These are phyloP conservation scores for Rhegmatorhina hoffmannsi DNA, from an alignment of 2,113 vertebrate species.

Conservation along the genomic window DNA sequence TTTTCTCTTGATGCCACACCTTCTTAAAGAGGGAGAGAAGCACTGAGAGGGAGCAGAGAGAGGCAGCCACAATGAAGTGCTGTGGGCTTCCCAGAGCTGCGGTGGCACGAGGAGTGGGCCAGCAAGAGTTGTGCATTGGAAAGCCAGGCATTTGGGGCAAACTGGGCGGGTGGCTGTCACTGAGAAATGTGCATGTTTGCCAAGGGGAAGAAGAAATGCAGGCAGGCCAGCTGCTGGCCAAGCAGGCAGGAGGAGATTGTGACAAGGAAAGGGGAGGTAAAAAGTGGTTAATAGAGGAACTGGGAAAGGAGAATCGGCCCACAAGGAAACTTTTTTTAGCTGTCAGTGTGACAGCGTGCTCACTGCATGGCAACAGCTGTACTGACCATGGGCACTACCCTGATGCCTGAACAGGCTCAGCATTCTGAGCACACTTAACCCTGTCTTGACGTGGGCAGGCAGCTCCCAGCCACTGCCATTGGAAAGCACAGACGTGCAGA, in stretches of 20 bases:
- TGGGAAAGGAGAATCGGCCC: not conserved
- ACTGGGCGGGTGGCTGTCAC: fast-evolving
- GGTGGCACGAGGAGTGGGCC: fast-evolving
- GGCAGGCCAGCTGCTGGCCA: not conserved
- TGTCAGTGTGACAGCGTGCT: not conserved
- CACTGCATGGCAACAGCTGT: not conserved
- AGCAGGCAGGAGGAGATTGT: not conserved
- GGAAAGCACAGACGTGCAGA: not conserved
- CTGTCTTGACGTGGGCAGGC: fast-evolving
- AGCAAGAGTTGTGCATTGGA: fast-evolving
- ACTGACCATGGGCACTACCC: fast-evolving
- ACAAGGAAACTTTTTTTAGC: not conserved
- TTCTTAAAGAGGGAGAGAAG: slow-evolving; percentile 6
- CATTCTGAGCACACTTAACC: not conserved
- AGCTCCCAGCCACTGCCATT: not conserved
- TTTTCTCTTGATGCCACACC: not conserved
- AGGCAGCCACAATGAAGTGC: not conserved
- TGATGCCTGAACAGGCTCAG: not conserved
- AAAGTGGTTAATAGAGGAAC: slow-evolving; percentile 12
- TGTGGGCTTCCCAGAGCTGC: not conserved
- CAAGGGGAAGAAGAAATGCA: not conserved
- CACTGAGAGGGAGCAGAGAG: not conserved
- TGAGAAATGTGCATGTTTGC: fast-evolving
- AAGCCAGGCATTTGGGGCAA: not conserved
- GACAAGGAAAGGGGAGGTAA: not conserved